Conservation (phyloP, 2,113 vertebrate genomes). For the Sebastes fasciatus region DNA sequence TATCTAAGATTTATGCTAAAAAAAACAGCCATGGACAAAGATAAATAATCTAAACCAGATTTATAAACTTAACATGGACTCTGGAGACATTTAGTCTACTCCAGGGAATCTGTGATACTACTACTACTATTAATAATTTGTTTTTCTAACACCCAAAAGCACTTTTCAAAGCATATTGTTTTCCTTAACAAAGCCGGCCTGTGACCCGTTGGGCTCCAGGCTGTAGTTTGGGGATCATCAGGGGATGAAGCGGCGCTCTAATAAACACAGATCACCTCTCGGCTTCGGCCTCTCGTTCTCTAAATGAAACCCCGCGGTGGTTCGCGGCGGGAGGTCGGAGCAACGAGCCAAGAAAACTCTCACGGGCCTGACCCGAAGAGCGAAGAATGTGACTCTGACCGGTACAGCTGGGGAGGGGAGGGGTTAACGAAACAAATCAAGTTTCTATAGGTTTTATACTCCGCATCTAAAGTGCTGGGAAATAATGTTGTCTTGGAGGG, state of each 20-base stretch:
- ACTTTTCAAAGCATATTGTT: background rate
- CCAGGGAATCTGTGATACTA: slow-evolving; percentile 1
- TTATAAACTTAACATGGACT: background rate
- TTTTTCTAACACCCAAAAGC: background rate
- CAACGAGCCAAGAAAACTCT: slow-evolving; percentile 26
- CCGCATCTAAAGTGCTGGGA: background rate
- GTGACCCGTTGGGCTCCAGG: slow-evolving; percentile 5
- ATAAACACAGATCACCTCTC: slow-evolving; percentile 49
- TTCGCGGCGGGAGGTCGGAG: background rate
- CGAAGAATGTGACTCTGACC: slow-evolving; percentile 20
- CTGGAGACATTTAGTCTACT: background rate
- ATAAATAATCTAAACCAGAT: slow-evolving; percentile 19
- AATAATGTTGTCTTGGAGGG: background rate
- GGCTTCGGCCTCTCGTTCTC: background rate
- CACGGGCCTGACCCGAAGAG: slow-evolving; percentile 27
- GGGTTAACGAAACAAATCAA: background rate
- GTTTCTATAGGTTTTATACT: background rate
- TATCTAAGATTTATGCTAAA: background rate
- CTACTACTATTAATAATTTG: slow-evolving; percentile 35
- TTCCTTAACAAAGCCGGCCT: slow-evolving; percentile 4
- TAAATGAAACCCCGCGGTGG: slow-evolving; percentile 25
- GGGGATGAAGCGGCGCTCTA: slow-evolving; percentile 7
- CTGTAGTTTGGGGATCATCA: slow-evolving; percentile 21
- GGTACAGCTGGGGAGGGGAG: slow-evolving; percentile 19
- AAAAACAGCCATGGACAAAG: background rate